A percentile compares a stretch with the other conserved stretches of the same genome.
Conservation (phyloP, 2,888 invertebrate genomes). For the Leptinotarsa peninsularis region DNA sequence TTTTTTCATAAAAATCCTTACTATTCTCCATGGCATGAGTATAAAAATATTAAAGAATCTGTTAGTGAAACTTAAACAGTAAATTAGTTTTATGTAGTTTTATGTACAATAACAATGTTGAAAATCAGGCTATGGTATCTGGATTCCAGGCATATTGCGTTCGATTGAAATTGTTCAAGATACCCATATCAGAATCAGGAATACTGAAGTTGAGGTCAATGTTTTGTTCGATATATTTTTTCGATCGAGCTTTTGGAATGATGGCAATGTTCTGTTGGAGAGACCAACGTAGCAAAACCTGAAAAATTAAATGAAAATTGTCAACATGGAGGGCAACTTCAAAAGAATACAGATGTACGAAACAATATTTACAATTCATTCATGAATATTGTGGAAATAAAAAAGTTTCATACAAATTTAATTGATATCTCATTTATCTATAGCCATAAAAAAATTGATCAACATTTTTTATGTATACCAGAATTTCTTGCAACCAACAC, state of each 20-base stretch:
- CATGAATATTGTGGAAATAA: too few species aligned
- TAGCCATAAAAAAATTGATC: too few species aligned
- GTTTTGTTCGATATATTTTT: slow-evolving; percentile 72
- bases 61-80: slow-evolving; percentile 28
- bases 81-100: slow-evolving; percentile 10
- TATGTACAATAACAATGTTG: too few species aligned
- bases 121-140: slow-evolving; percentile 65
- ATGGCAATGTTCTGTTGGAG: slow-evolving; percentile 78
- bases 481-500: too few species aligned
- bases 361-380: too few species aligned
- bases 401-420: too few species aligned
- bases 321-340: too few species aligned
- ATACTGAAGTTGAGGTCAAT: slow-evolving; percentile 72
- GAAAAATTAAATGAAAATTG: slow-evolving; percentile 9
- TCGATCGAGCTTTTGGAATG: slow-evolving; percentile 75
- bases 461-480: too few species aligned
- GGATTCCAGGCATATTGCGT: slow-evolving; percentile 74
- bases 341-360: too few species aligned
- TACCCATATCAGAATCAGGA: slow-evolving; percentile 68
- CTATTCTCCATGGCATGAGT: slow-evolving; percentile 34
- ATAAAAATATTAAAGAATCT: slow-evolving; percentile 22
- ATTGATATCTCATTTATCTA: too few species aligned
- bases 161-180: slow-evolving; percentile 43
- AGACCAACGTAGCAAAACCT: slow-evolving; percentile 81
- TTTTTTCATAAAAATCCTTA: slow-evolving; percentile 54